These are phyloP conservation scores for Asarcornis scutulata DNA, from an alignment of 2,113 vertebrate genomes.

Conservation along the genomic window DNA sequence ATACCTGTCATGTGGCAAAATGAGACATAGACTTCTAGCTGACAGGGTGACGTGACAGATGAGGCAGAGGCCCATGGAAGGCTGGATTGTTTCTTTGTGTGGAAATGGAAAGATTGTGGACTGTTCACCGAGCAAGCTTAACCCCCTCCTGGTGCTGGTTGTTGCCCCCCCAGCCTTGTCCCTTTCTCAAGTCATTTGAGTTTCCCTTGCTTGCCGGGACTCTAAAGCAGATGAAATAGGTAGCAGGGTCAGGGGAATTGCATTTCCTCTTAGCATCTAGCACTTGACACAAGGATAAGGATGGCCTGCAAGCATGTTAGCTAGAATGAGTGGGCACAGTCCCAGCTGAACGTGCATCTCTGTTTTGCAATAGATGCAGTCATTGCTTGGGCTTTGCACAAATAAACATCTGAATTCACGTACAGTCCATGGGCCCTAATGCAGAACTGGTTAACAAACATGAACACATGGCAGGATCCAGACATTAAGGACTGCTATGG, in stretches of 20 bases:
- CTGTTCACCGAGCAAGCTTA: background rate
- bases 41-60: background rate
- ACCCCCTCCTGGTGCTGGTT: fast-evolving
- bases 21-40: background rate
- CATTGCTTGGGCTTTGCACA: background rate
- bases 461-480: fast-evolving
- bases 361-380: background rate
- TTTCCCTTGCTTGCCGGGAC: background rate
- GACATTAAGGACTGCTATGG: background rate
- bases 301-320: background rate
- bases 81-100: background rate
- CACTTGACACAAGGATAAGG: too few relatives aligned
- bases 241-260: background rate
- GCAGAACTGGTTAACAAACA: background rate
- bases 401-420: fast-evolving
- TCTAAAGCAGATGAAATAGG: background rate
- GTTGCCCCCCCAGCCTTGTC: background rate
- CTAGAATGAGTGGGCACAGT: background rate
- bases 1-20: fast-evolving
- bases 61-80: background rate
- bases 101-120: background rate
- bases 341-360: background rate
- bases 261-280: background rate
- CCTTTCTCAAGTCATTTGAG: background rate
- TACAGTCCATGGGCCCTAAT: fast-evolving